Base-by-base conservation (phyloP, 92 coral and sea anemone species). In the Parazoanthus swiftii region DNA sequence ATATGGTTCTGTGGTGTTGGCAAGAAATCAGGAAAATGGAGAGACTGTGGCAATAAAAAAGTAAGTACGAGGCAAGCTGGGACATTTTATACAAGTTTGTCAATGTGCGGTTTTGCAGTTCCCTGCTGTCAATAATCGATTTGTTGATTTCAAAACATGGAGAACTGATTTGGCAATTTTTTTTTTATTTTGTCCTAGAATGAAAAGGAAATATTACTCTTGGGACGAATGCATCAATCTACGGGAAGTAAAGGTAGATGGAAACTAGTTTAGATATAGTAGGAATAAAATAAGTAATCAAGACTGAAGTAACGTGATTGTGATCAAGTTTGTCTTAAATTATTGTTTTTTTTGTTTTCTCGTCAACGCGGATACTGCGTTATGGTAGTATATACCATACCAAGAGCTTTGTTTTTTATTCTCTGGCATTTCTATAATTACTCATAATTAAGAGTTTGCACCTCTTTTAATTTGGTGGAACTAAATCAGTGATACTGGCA, bases 181-280 rank as follows among this genome's bases (percentile, higher is more conserved):
- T 50, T 14, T 14, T 54, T 65, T 16, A 13, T 38, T 80, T 76
- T 37, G 26, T 68, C 88, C 85, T 91, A 96, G 99, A 89, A 96
- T 96, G 99, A 96, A 96, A 90, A 92, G 91, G 83, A 96, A 96
- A 86, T 96, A 89, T 81, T 96, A 93, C 86, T 96, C 99, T 20
- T 96, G 99, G 99, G 95, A 95, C 81, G 99, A 96, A 81, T 96
- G 99, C 76, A 90, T 96, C 42, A 95, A 89, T 76, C 93, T 96
- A 54, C 94, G 99, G 73, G 99, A 96, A 96, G 99, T 96, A 14
- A 96, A 96, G 95, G 99, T 96, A 80, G 56, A 90, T 29, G 4
- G 36, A 14, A 13, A 2, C n/a, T 76, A 16, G 6, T 20, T 20
- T 58, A 58, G 7, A 63, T 14, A 20, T 14, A 21, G 26, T 63